Conservation (phyloP, 2,888 invertebrate genomes). For the Gari tellinella region DNA sequence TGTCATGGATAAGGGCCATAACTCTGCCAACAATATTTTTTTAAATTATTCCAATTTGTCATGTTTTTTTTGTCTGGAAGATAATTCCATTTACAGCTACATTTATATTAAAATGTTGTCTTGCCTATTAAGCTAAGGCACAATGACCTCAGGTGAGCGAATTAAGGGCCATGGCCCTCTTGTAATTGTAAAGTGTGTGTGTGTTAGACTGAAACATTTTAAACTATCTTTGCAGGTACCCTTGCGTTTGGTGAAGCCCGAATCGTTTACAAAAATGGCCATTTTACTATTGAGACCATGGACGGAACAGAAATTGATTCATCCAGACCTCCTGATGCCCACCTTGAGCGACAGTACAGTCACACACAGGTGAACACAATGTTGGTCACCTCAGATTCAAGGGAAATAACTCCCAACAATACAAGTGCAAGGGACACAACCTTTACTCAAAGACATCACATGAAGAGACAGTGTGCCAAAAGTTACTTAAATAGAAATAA, state of each 20-base stretch:
- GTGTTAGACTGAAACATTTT: too few relatives aligned
- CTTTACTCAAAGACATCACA: slow-evolving; percentile 18
- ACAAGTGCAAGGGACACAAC: slow-evolving; percentile 41
- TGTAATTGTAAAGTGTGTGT: too few relatives aligned
- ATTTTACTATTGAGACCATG: slow-evolving; percentile 68
- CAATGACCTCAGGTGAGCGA: too few relatives aligned
- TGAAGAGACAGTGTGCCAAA: slow-evolving; percentile 53
- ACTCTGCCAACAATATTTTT: too few relatives aligned
- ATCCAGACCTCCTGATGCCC: slow-evolving; percentile 14
- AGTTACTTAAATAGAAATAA: slow-evolving; percentile 37
- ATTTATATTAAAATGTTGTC: too few relatives aligned
- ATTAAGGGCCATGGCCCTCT: too few relatives aligned
- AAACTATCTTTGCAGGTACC: slow-evolving; percentile 51
- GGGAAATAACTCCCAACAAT: neutral
- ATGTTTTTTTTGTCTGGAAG: too few relatives aligned
- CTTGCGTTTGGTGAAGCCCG: slow-evolving; percentile 60
- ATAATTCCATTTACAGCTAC: too few relatives aligned
- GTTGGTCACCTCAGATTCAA: slow-evolving; percentile 26
- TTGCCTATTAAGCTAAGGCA: too few relatives aligned
- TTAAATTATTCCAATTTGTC: too few relatives aligned
- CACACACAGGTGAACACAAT: slow-evolving; percentile 24
- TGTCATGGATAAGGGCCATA: too few relatives aligned
- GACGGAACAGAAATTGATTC: slow-evolving; percentile 50
- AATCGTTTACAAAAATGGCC: slow-evolving; percentile 68
- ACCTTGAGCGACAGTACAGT: slow-evolving; percentile 8